Evolutionary conservation across 2,888 invertebrate genomes (phyloP).

Genomic region (Bibio marci): DNA sequence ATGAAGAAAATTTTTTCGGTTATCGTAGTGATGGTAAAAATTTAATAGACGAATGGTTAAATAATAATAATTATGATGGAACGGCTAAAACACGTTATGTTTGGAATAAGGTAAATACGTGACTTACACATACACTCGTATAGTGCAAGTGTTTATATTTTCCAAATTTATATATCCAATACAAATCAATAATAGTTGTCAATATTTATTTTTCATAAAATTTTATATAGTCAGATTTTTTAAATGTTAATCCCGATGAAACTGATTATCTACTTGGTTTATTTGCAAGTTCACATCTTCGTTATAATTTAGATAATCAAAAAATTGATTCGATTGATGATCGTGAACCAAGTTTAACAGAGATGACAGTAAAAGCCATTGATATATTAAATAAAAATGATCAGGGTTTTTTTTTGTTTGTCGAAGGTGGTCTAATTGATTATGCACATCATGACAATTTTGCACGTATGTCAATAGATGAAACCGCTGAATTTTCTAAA

Average conservation of each 20-base stretch:
- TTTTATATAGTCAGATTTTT: too few species aligned
- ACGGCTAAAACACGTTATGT: conserved; percentile 24
- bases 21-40: conserved; percentile 42
- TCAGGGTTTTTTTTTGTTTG: conserved; percentile 61
- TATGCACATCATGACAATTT: conserved; percentile 23
- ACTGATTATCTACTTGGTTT: conserved; percentile 46
- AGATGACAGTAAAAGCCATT: conserved; percentile 67
- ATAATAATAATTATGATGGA: conserved; percentile 17
- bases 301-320: conserved; percentile 37
- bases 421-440: conserved; percentile 41
- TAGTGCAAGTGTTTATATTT: too few species aligned
- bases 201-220: conserved; percentile 16
- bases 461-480: conserved; percentile 23
- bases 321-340: conserved; percentile 18
- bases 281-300: conserved; percentile 46
- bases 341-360: conserved; percentile 51
- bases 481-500: conserved; percentile 48
- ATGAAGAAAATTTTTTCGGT: conserved; percentile 34
- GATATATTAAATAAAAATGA: conserved; percentile 43
- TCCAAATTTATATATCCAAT: too few species aligned
- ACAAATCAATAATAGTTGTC: too few species aligned
- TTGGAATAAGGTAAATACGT: conserved; percentile 1
- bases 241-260: conserved; percentile 23
- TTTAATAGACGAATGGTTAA: conserved; percentile 46
- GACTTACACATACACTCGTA: too few species aligned